These are phyloP conservation scores for Barypeithes pellucidus DNA, from an alignment of 2,888 invertebrate species.

Conservation along the genomic window DNA sequence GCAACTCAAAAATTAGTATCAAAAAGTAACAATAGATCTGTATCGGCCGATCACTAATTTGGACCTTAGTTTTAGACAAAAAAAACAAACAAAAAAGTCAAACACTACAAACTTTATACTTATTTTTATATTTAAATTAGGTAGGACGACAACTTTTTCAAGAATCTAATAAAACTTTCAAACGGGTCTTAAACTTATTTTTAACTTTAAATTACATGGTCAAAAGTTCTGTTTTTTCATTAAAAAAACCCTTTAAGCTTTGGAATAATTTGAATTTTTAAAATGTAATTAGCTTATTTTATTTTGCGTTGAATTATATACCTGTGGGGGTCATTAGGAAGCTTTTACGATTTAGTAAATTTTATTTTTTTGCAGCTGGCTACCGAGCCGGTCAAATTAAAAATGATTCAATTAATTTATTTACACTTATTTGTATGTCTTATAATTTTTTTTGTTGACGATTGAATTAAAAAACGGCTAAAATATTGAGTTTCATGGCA, in stretches of 20 bases:
- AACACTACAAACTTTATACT: background rate
- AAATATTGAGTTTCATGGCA: too few species aligned
- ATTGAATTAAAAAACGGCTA: too few species aligned
- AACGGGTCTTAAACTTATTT: background rate
- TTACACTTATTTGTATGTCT: too few species aligned
- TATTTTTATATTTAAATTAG: background rate
- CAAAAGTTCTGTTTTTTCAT: background rate
- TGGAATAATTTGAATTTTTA: background rate
- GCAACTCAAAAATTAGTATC: too few species aligned
- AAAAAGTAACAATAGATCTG: too few species aligned
- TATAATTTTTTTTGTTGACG: too few species aligned
- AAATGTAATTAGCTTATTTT: background rate
- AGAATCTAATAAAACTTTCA: background rate
- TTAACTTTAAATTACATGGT: background rate
- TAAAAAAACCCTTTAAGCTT: background rate
- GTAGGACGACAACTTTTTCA: background rate
- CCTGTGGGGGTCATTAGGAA: background rate
- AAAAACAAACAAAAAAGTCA: too few species aligned
- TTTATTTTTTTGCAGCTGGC: background rate
- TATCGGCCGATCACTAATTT: too few species aligned
- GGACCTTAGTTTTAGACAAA: too few species aligned
- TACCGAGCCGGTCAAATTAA: too few species aligned
- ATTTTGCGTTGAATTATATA: background rate
- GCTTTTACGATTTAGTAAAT: background rate
- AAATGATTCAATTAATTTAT: too few species aligned